phyloP scores from a whole-genome alignment of 2,888 invertebrate species.

The Cistogaster globosa region DNA sequence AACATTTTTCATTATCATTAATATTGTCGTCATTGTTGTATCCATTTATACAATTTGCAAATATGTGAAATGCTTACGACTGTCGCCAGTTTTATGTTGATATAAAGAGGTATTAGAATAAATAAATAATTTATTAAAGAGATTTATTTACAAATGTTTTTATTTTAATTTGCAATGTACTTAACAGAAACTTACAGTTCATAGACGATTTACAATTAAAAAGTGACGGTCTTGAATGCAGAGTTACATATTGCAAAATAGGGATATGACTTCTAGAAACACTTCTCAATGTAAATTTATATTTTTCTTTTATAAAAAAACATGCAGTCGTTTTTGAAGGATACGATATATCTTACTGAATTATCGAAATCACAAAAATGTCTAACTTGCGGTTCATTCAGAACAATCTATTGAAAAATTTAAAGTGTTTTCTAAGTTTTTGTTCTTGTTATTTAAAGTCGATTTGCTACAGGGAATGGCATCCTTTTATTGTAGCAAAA shows the following conservation, averaged over 20 bases:
- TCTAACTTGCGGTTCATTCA: no score
- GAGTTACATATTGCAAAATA: constrained; percentile 20
- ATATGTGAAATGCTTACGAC: constrained; percentile 6
- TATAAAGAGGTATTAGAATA: background rate
- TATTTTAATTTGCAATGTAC: background rate
- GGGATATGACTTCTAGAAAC: constrained; percentile 54
- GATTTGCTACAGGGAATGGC: no score
- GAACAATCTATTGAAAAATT: no score
- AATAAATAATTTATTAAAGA: constrained; percentile 23
- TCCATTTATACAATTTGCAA: constrained; percentile 35
- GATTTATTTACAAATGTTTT: background rate
- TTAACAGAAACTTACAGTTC: constrained; percentile 9
- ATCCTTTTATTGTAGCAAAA: no score
- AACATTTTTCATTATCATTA: constrained; percentile 9
- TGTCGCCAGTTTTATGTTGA: constrained; percentile 6
- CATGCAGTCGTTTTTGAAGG: constrained; percentile 12
- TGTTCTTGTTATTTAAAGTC: no score
- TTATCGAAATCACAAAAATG: no score
- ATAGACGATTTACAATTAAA: background rate
- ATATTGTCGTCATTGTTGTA: constrained; percentile 29
- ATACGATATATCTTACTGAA: no score
- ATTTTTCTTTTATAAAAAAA: constrained; percentile 35
- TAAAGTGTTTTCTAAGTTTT: no score
- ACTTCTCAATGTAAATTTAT: constrained; percentile 62
- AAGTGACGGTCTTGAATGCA: background rate